Evolutionary conservation across 2,113 vertebrate genomes (phyloP).

Genomic region (Corythoichthys intestinalis): DNA sequence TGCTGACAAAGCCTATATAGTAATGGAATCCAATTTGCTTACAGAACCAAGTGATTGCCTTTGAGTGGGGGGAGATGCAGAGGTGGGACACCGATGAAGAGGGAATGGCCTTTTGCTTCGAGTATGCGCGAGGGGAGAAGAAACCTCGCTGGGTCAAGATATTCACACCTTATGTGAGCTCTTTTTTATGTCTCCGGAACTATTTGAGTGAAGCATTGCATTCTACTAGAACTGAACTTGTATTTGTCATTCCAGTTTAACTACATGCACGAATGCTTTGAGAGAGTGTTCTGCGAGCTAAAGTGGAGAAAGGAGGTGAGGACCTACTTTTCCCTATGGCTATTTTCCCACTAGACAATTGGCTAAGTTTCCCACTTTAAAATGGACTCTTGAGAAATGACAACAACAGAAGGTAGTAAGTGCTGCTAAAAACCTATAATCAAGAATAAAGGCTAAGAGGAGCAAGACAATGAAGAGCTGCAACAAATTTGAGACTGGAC

Average conservation of each 20-base stretch:
- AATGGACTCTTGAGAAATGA: too few species aligned
- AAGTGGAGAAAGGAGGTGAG: conserved; percentile 95
- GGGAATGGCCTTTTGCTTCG: conserved; percentile 96
- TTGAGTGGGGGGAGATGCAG: conserved; percentile 96
- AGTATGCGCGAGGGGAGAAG: conserved; percentile 90
- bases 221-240: not conserved
- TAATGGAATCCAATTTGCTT: not conserved
- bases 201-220: not conserved
- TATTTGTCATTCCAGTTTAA: conserved; percentile 78
- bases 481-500: too few species aligned
- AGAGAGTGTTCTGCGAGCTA: conserved; percentile 95
- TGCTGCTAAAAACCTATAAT: too few species aligned
- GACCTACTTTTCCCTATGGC: not conserved
- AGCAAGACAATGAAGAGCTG: too few species aligned
- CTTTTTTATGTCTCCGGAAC: too few species aligned
- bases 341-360: not conserved
- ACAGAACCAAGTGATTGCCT: conserved; percentile 93
- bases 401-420: too few species aligned
- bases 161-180: conserved; percentile 85
- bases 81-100: conserved; percentile 96
- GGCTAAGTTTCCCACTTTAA: too few species aligned
- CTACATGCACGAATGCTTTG: conserved; percentile 99
- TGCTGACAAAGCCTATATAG: not conserved
- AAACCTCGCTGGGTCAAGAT: conserved; percentile 94
- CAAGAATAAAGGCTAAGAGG: too few species aligned